Conservation (phyloP, 2,113 vertebrate species). For the Eolophus roseicapilla region DNA sequence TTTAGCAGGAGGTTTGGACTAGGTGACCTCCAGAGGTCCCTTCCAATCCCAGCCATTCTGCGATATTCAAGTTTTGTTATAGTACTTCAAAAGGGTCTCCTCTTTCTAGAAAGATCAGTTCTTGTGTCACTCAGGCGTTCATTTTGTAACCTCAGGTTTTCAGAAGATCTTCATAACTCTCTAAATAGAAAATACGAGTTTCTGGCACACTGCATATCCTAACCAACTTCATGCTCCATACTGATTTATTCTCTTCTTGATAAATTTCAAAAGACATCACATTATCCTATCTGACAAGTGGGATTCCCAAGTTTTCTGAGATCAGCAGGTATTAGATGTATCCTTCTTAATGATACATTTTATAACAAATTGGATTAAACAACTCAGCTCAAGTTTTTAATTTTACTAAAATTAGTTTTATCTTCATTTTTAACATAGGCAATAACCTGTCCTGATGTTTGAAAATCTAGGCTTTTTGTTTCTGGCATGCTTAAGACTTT, state of each 20-base stretch:
- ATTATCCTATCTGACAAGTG: background rate
- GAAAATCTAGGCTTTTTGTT: background rate
- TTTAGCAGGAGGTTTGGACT: background rate
- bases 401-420: background rate
- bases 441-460: background rate
- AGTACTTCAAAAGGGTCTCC: background rate
- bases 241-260: background rate
- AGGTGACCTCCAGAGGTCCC: background rate
- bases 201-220: background rate
- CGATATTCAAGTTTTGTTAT: background rate
- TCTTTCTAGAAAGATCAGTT: background rate
- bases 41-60: background rate
- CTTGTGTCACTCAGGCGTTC: background rate
- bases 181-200: background rate
- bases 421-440: background rate
- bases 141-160: background rate
- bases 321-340: background rate
- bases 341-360: background rate
- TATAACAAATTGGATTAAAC: background rate
- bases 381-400: background rate
- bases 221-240: background rate
- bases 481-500: background rate
- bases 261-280: background rate
- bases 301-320: background rate
- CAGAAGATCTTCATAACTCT: background rate